Evolutionary conservation across 2,888 invertebrate genomes (phyloP).

Genomic region (Argyra leucocephala): DNA sequence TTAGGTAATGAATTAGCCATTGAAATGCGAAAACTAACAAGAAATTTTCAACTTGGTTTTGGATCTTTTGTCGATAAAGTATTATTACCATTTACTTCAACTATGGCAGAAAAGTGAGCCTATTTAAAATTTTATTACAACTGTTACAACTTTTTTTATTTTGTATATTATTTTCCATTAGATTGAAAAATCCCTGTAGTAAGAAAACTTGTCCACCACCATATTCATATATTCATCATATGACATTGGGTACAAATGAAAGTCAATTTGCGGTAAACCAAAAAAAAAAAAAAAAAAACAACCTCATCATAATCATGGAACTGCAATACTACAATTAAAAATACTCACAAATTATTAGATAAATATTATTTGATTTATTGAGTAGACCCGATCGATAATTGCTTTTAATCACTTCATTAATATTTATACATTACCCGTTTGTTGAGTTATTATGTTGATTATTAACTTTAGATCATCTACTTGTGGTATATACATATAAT

Average conservation of each 20-base stretch:
- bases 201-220: neutral
- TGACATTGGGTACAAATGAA: neutral
- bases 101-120: constrained; percentile 81
- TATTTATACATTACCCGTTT: no score
- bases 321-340: no score
- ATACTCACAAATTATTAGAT: no score
- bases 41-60: constrained; percentile 77
- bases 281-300: no score
- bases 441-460: no score
- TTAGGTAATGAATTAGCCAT: constrained; percentile 63
- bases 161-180: neutral
- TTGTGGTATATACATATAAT: no score
- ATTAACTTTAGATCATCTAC: no score
- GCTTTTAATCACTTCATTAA: no score
- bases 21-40: constrained; percentile 77
- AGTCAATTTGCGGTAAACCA: neutral
- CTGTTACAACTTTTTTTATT: neutral
- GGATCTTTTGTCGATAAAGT: constrained; percentile 88
- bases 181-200: neutral
- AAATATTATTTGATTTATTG: no score
- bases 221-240: neutral
- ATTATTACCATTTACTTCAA: constrained; percentile 50
- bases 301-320: no score
- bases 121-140: constrained; percentile 67
- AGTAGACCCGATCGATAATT: no score